Conservation (phyloP, 1,140 invertebrate species). For the Pristionchus pacificus region DNA sequence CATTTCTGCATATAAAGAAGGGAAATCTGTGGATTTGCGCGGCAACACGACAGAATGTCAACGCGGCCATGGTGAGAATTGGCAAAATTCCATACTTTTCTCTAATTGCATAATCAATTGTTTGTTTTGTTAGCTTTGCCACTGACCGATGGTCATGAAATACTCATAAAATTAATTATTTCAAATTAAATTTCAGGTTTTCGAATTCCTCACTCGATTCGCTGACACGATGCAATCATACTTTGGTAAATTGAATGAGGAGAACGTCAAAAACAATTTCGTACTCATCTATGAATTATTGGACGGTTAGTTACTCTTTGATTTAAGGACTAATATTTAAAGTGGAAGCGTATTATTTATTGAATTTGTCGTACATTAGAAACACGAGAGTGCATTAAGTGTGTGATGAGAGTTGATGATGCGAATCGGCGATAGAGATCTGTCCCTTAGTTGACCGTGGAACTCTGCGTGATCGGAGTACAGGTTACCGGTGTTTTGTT, state of each 20-base stretch:
- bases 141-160: too few species aligned
- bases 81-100: too few species aligned
- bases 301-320: slow-evolving; percentile 70
- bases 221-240: slow-evolving; percentile 99
- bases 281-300: slow-evolving; percentile 97
- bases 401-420: too few species aligned
- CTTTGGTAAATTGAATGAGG: slow-evolving; percentile 98
- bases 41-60: slow-evolving; percentile 99
- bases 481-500: too few species aligned
- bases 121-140: too few species aligned
- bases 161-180: too few species aligned
- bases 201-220: slow-evolving; percentile 86
- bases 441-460: too few species aligned
- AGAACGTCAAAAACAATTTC: slow-evolving; percentile 99
- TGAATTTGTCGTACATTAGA: too few species aligned
- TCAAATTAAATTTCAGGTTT: background rate
- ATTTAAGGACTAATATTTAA: slow-evolving; percentile 15
- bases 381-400: too few species aligned
- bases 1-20: slow-evolving; percentile 97
- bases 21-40: slow-evolving; percentile 98
- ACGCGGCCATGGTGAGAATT: slow-evolving; percentile 88
- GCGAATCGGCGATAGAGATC: too few species aligned
- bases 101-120: too few species aligned
- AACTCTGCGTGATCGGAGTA: too few species aligned
- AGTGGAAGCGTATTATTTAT: slow-evolving; percentile 5